Conservation (phyloP, 2,888 invertebrate genomes). For the Nymphalis c-album region DNA sequence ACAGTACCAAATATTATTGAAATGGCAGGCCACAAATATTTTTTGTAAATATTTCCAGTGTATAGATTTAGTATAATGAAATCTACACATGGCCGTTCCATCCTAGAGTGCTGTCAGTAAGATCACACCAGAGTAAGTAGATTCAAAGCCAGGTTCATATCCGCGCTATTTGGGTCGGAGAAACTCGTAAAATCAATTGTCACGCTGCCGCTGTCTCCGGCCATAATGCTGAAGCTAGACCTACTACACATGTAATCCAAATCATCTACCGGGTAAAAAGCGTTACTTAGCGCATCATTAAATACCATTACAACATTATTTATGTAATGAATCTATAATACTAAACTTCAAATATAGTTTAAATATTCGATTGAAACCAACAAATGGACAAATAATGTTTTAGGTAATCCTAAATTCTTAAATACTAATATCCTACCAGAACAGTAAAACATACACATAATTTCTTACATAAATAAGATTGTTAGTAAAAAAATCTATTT, state of each 20-base stretch:
- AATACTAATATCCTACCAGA: not conserved
- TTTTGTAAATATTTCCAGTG: too few species aligned
- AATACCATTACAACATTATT: too few species aligned
- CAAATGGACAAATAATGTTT: too few species aligned
- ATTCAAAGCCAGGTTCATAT: slow-evolving; percentile 12
- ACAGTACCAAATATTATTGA: too few species aligned
- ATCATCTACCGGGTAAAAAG: not conserved
- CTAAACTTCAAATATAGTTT: too few species aligned
- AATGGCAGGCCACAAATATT: too few species aligned
- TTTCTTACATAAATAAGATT: not conserved
- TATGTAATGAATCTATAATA: too few species aligned
- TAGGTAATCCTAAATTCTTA: not conserved
- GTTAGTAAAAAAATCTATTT: not conserved
- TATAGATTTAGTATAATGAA: too few species aligned
- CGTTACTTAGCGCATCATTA: not conserved
- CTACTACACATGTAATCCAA: not conserved
- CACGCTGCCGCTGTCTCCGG: slow-evolving; percentile 45
- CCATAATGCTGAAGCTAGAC: not conserved
- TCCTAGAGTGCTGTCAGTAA: not conserved
- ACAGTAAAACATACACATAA: not conserved
- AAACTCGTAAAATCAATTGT: slow-evolving; percentile 63
- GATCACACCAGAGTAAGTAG: not conserved
- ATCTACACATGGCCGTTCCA: too few species aligned
- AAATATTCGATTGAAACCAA: too few species aligned
- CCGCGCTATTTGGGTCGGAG: slow-evolving; percentile 45